phyloP scores from a whole-genome alignment of 2,113 vertebrate species.

The Embiotoca jacksoni region DNA sequence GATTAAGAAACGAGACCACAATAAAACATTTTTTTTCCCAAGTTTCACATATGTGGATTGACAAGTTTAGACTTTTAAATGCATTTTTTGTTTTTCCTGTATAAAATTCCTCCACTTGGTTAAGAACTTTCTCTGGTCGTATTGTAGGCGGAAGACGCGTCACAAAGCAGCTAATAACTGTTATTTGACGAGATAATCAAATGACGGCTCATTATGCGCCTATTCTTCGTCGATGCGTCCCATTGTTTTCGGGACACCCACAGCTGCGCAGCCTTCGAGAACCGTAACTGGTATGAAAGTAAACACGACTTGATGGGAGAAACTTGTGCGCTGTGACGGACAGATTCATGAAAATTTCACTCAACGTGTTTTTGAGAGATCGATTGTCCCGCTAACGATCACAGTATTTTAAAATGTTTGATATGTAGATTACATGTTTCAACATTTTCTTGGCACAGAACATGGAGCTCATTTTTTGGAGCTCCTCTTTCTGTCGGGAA shows the following conservation, averaged over 20 bases:
- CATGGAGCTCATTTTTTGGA: constrained; percentile 12
- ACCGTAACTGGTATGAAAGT: constrained; percentile 1
- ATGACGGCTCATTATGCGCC: constrained; percentile 13
- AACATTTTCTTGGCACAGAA: constrained; percentile 8
- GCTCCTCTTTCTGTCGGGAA: constrained; percentile 10
- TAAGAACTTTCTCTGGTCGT: neutral
- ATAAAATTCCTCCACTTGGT: neutral
- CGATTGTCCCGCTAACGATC: neutral
- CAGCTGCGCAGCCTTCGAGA: neutral
- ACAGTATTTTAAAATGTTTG: neutral
- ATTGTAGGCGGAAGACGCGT: neutral
- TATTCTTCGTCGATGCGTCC: neutral
- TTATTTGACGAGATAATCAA: neutral
- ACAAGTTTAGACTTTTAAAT: neutral
- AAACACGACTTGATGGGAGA: neutral
- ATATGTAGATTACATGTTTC: neutral
- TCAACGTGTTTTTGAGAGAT: constrained; percentile 7
- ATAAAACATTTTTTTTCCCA: too few species aligned
- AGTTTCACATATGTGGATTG: neutral
- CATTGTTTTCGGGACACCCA: constrained; percentile 2
- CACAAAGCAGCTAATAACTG: neutral
- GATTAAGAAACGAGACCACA: neutral
- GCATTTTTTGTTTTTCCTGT: neutral
- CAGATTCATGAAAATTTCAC: neutral
- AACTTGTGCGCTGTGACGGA: neutral